Base-by-base conservation (phyloP, 2,113 vertebrate genomes). In the Psilopsiagon aurifrons region DNA sequence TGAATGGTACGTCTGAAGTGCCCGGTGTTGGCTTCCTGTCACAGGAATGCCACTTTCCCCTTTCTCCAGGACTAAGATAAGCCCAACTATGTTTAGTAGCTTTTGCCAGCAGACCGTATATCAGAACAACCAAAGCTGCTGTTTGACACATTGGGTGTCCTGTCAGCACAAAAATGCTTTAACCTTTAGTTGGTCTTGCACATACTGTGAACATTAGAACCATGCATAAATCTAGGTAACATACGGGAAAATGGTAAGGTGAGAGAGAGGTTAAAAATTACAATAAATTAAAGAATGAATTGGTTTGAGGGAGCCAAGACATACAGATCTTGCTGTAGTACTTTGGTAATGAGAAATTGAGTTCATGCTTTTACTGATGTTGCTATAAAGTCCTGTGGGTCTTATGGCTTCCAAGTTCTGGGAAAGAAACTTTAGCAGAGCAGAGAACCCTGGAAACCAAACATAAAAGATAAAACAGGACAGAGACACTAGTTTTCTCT, bases 11-110 rank as follows among this genome's bases (percentile, higher is more conserved):
- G 19, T 91, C 97, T 96, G 92, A 92, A 92, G 94, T 80, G 91
- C 57, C 73, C 16, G 2, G 88, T 43, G 85, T 86, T 94, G 88
- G 84, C 94, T 95, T 94, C 81, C 95, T 95, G 97, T 96, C 91
- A 70, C 90, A 94, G 95, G 93, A 97, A 97, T 94, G 97, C 94
- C 97, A 97, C 96, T 57, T 96, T 97, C 92, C 94, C 92, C 83
- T 91, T 87, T 25, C 57, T 2, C 87, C 62, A 92, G 88, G 41
- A 5, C 19, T 20, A 24, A 33, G 97, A 98, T 98, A 98, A 98
- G 91, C 46, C 83, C 59, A 35, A 25, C 89, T 76, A 88, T 43
- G 79, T 85, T 96, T 91, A 96, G 97, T 24, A 73, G 94, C 35
- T 90, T 84, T 95, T n/a, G 15, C 85, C 95, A 92, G 88, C 69